Base-by-base conservation (phyloP, 2,888 invertebrate genomes). In the Eupelmus urozonus region DNA sequence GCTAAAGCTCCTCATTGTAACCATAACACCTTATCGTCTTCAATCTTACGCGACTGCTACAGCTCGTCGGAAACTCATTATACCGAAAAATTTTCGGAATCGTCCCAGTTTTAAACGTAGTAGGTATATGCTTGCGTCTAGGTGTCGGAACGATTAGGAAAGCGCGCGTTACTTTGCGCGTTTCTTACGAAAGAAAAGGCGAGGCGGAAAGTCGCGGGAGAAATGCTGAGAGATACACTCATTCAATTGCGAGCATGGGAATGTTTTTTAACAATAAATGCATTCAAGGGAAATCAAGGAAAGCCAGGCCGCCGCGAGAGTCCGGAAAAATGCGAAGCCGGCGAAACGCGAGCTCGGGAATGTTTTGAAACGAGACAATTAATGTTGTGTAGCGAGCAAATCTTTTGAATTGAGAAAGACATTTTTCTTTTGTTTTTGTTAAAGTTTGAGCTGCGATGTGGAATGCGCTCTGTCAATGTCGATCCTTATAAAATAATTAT, bases 231-330 rank as follows among this genome's bases (percentile, higher is more conserved):
- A 77, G 72, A 77, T 9, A 34, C 9, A n/a, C n/a, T n/a, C n/a
- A n/a, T 40, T 53, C 60, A 67, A 72, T 72, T 77, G 53, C 66
- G 53, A 49, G 66, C 72, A 72, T 72, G 77, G 67, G 77, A 77
- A 77, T 25, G 63, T 5, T 51, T 27, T 63, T 49, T 42, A 76
- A 70, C 76, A 76, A 76, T 71, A 71, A 76, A 63, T 67, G 80
- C 79, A 82, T 76, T 59, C 78, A 67, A 59, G 67, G 80, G 67
- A 80, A 78, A 81, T 81, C 66, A 79, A 82, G 69, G 76, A 80
- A 80, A 70, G 75, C 75, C 71, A 25, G 65, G 67, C 73, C 80
- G 76, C 65, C 63, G 53, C 4, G 11, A 20, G 51, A 25, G 5
- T 18, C 7, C 34, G 20, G 65, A 57, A 65, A 40, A 27, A 42